A percentile compares a stretch with the other conserved stretches of the same genome.
These are phyloP conservation scores for Camelus dromedarius DNA, from an alignment of 2,113 vertebrate genomes.

Conservation along the genomic window DNA sequence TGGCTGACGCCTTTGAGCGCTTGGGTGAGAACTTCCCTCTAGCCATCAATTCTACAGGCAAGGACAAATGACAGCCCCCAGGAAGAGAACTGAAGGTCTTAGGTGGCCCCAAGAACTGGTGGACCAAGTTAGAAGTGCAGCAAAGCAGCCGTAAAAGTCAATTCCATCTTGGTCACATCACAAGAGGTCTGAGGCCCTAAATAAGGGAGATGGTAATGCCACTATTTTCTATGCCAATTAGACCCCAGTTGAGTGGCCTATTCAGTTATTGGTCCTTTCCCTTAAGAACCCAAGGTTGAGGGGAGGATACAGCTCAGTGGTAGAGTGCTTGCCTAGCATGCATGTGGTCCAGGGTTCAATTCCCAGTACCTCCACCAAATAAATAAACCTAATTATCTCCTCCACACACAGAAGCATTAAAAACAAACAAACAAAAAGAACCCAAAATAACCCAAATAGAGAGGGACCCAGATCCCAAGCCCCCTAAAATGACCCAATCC, in stretches of 20 bases:
- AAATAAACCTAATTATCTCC: too few species aligned
- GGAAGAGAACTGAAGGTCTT: not conserved
- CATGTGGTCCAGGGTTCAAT: too few species aligned
- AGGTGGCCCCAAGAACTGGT: not conserved
- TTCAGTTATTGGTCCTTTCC: not conserved
- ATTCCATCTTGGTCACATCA: not conserved
- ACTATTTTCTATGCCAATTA: not conserved
- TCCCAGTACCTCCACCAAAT: too few species aligned
- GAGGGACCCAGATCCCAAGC: not conserved
- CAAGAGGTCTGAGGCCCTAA: not conserved
- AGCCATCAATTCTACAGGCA: not conserved
- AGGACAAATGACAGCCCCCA: not conserved
- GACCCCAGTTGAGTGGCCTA: not conserved
- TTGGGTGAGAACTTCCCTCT: constrained; percentile 89
- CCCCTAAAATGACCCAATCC: not conserved
- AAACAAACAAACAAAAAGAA: not conserved
- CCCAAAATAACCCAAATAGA: not conserved
- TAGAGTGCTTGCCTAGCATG: too few species aligned
- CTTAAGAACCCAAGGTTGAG: not conserved
- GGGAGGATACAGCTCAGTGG: too few species aligned
- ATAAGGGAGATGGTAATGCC: not conserved
- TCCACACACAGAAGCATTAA: too few species aligned
- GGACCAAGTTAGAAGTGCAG: not conserved
- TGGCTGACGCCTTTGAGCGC: constrained; percentile 94
- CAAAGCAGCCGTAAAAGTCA: not conserved